Evolutionary conservation across 2,888 invertebrate genomes (phyloP).

Genomic region (Mellilla xanthometata): DNA sequence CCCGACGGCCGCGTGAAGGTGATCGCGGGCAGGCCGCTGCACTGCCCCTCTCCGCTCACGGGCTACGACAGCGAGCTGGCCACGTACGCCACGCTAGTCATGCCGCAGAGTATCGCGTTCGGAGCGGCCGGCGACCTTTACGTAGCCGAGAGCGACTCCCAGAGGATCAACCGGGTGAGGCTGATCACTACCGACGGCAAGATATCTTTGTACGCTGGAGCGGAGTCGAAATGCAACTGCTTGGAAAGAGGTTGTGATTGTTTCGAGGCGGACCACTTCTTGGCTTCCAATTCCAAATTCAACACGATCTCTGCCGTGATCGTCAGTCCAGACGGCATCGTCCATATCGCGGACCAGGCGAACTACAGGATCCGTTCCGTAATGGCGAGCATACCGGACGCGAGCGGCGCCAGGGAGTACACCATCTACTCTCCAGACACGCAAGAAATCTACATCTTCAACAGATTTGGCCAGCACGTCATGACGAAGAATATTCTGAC

Average conservation of each 20-base stretch:
- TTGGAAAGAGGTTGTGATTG: slow-evolving; percentile 95
- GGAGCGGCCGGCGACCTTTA: slow-evolving; percentile 95
- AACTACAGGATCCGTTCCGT: slow-evolving; percentile 94
- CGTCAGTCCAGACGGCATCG: slow-evolving; percentile 96
- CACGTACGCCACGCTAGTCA: slow-evolving; percentile 94
- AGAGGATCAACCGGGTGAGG: slow-evolving; percentile 94
- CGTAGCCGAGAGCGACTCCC: slow-evolving; percentile 97
- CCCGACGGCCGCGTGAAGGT: slow-evolving; percentile 95
- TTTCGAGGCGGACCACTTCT: slow-evolving; percentile 94
- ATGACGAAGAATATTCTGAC: slow-evolving; percentile 97
- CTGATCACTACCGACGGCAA: slow-evolving; percentile 96
- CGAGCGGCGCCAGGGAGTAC: slow-evolving; percentile 92
- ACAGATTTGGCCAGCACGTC: slow-evolving; percentile 96
- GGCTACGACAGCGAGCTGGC: slow-evolving; percentile 93
- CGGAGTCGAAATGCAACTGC: slow-evolving; percentile 96
- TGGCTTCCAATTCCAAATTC: slow-evolving; percentile 96
- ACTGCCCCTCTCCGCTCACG: slow-evolving; percentile 92
- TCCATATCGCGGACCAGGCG: slow-evolving; percentile 98
- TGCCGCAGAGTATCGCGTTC: slow-evolving; percentile 97
- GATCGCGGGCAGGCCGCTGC: slow-evolving; percentile 95
- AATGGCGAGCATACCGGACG: slow-evolving; percentile 94
- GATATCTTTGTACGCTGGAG: slow-evolving; percentile 96
- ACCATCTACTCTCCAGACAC: slow-evolving; percentile 97
- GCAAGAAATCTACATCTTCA: slow-evolving; percentile 96
- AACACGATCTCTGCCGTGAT: slow-evolving; percentile 96